Evolutionary conservation across 2,113 vertebrate species (phyloP).

Genomic region (Neolamprologus tretocephalus): DNA sequence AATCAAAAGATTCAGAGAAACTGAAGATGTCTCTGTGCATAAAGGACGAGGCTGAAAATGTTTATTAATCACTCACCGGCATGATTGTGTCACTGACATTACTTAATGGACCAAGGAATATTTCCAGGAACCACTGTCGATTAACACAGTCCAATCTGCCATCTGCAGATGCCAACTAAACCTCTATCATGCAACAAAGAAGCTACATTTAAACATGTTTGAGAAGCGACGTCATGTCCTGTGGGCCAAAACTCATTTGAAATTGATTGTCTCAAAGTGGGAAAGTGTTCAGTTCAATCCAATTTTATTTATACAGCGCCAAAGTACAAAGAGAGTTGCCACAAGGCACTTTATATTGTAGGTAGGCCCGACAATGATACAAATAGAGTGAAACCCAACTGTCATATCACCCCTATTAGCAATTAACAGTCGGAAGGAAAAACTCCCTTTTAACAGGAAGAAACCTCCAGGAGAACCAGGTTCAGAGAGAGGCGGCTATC

Average conservation of each 20-base stretch:
- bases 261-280: not conserved
- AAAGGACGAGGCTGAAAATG: not conserved
- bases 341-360: not conserved
- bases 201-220: not conserved
- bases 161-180: not conserved
- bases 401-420: not conserved
- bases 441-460: fast-evolving
- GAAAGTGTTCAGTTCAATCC: not conserved
- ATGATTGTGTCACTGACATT: not conserved
- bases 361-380: not conserved
- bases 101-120: not conserved
- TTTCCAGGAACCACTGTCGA: not conserved
- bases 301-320: not conserved
- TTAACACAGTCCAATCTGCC: not conserved
- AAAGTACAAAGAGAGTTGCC: not conserved
- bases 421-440: not conserved
- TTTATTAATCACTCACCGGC: not conserved
- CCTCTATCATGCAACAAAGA: not conserved
- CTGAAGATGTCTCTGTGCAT: not conserved
- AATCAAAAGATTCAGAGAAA: not conserved
- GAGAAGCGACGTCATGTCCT: fast-evolving
- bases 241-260: not conserved
- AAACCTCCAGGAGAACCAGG: not conserved
- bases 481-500: not conserved
- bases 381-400: not conserved